Evolutionary conservation across 2,888 invertebrate species (phyloP), one percentile per base, ranked within the genome.

Genomic region (Drosophila neoperkinsi): DNA sequence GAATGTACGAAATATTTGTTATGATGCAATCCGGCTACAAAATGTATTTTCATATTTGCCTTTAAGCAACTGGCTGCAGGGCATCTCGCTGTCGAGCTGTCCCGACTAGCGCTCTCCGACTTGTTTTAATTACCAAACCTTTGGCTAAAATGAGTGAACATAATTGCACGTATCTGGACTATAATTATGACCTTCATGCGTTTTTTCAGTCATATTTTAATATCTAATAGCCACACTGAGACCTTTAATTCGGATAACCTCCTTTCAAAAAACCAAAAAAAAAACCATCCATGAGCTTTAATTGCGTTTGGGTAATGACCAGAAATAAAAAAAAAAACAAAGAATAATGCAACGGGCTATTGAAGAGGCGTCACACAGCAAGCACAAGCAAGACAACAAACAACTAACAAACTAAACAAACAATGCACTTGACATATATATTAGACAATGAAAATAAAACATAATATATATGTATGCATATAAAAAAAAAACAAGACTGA

Each of bases 381-480:
- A 78, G 59, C 33, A 53, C 18, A 53, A 63, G 43, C n/a, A 34
- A 71, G 55, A 51, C 11, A 52, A 33, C 52, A 34, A 70, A 56
- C 65, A 21, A 16, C 33, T 16, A 50, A 34, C 0, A 21, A 33
- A 34, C 18, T 25, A 38, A 33, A 50, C 56, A 31, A 59, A 67
- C 65, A 79, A 66, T 79, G 76, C 83, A 84, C 79, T 84, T 88
- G 88, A 88, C 84, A 88, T 52, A 84, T 79, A 73, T 82, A 60
- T 71, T 59, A 63, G 61, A 58, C 50, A 67, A 69, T 28, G 66
- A 43, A 66, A 56, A 59, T 52, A 25, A 65, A 30, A 49, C 28
- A 62, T 50, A 51, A 74, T 62, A 58, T 21, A n/a, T 38, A 56
- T 41, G 34, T 36, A 53, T 43, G 34, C 7, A 11, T 6, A n/a